A percentile compares a stretch with the other conserved stretches of the same genome.
phyloP scores from a whole-genome alignment of 2,888 invertebrate genomes.

The Drosophila paramelanica region DNA sequence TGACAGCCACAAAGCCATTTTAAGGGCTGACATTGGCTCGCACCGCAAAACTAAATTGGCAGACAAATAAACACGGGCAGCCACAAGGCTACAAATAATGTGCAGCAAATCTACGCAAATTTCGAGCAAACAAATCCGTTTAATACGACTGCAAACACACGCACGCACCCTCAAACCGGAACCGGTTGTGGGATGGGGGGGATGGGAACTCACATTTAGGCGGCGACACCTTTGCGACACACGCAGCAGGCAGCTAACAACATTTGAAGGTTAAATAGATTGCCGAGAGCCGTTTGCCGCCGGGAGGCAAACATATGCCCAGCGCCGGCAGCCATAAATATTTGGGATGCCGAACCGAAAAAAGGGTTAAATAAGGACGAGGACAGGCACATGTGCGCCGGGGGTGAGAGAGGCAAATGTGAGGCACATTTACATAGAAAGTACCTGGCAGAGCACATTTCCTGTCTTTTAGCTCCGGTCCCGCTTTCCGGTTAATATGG shows the following conservation, averaged over 20 bases:
- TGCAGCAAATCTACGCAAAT: conserved; percentile 76
- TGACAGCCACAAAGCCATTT: conserved; percentile 37
- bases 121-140: conserved; percentile 67
- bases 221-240: conserved; percentile 62
- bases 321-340: conserved; percentile 70
- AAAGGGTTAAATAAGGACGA: conserved; percentile 68
- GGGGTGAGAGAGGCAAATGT: conserved; percentile 35
- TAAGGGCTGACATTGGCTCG: conserved; percentile 25
- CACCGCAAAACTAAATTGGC: conserved; percentile 46
- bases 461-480: conserved; percentile 62
- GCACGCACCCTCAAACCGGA: conserved; percentile 25
- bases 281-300: conserved; percentile 42
- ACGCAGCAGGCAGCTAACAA: conserved; percentile 56
- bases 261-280: conserved; percentile 79
- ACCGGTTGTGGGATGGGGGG: not conserved
- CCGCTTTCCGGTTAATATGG: conserved; percentile 78
- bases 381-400: conserved; percentile 19
- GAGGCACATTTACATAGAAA: conserved; percentile 74
- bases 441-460: conserved; percentile 77
- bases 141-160: conserved; percentile 54
- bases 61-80: conserved; percentile 53
- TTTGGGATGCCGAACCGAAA: conserved; percentile 59
- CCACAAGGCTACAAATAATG: conserved; percentile 59
- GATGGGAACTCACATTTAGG: conserved; percentile 30
- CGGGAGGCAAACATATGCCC: conserved; percentile 71